Percentiles rank a stretch among this genome's conserved stretches.
Evolutionary conservation across 2,888 invertebrate genomes (phyloP).

Genomic region (Actias luna): DNA sequence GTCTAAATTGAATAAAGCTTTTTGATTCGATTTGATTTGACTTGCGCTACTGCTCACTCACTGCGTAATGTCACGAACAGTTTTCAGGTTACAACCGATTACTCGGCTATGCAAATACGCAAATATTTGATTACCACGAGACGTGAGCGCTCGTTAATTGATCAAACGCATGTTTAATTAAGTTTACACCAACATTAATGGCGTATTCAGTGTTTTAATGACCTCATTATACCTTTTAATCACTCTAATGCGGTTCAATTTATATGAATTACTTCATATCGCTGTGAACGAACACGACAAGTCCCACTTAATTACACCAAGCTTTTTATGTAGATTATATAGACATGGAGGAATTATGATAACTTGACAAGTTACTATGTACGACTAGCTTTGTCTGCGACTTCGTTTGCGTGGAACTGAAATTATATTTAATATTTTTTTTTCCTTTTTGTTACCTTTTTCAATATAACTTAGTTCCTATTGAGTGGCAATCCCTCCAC

Average conservation of each 20-base stretch:
- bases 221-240: conserved; percentile 7
- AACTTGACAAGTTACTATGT: too few relatives aligned
- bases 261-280: neutral
- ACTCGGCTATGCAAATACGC: conserved; percentile 7
- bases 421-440: too few relatives aligned
- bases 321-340: neutral
- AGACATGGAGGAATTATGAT: too few relatives aligned
- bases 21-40: neutral
- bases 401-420: too few relatives aligned
- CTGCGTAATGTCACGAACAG: neutral
- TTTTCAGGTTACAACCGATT: conserved; percentile 9
- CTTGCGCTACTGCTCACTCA: neutral
- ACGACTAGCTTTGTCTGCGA: too few relatives aligned
- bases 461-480: too few relatives aligned
- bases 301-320: neutral
- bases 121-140: conserved; percentile 11
- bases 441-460: too few relatives aligned
- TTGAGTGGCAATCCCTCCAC: too few relatives aligned
- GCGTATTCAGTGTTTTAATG: conserved; percentile 5
- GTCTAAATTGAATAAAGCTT: too few relatives aligned
- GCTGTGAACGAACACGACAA: neutral
- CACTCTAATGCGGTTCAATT: conserved; percentile 1
- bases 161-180: conserved; percentile 11
- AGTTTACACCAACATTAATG: conserved; percentile 3
- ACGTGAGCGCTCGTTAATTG: conserved; percentile 8